phyloP scores from a whole-genome alignment of 1,140 invertebrate species.

The Sitobion miscanthi region DNA sequence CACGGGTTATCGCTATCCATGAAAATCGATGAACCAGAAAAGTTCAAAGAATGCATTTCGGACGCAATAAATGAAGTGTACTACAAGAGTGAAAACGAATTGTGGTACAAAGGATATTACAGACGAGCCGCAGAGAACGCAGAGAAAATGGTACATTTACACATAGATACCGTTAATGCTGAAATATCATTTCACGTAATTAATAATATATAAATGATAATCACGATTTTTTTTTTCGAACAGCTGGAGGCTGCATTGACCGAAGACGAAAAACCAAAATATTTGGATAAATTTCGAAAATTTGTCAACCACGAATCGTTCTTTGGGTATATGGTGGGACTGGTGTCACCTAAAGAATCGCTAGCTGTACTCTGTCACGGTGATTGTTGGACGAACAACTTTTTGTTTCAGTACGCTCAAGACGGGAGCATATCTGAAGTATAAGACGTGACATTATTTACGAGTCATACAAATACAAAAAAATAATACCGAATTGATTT shows the following conservation, averaged over 20 bases:
- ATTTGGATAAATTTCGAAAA: constrained; percentile 68
- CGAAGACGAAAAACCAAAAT: constrained; percentile 65
- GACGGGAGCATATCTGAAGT: constrained; percentile 66
- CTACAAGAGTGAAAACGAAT: constrained; percentile 71
- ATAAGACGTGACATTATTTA: constrained; percentile 34
- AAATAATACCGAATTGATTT: neutral
- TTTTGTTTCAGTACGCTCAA: constrained; percentile 70
- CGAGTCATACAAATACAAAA: neutral
- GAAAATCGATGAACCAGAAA: constrained; percentile 68
- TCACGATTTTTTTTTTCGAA: neutral
- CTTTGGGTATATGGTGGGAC: constrained; percentile 72
- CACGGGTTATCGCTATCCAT: constrained; percentile 73
- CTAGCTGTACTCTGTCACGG: constrained; percentile 75
- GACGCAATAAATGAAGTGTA: constrained; percentile 67
- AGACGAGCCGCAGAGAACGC: constrained; percentile 70
- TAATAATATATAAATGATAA: neutral
- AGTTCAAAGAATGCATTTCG: constrained; percentile 63
- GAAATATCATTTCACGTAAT: neutral
- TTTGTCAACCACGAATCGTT: constrained; percentile 72
- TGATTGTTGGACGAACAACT: constrained; percentile 79
- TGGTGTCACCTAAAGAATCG: constrained; percentile 69
- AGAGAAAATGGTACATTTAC: constrained; percentile 68
- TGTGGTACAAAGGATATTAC: constrained; percentile 76
- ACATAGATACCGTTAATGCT: neutral
- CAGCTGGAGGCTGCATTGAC: constrained; percentile 66